Evolutionary conservation across 2,888 invertebrate genomes (phyloP).

Genomic region (Lacanobia oleracea): DNA sequence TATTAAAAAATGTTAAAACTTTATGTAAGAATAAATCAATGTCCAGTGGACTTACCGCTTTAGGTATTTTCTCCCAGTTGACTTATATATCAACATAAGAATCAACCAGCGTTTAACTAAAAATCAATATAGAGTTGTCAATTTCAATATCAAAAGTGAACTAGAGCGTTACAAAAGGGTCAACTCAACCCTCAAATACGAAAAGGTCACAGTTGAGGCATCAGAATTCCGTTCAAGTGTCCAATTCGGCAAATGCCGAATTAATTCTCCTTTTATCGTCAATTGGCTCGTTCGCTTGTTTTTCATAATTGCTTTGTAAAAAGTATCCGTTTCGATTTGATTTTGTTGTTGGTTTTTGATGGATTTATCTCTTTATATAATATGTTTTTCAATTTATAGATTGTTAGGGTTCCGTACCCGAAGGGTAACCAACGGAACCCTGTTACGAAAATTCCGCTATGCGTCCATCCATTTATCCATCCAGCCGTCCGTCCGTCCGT

Average conservation of each 20-base stretch:
- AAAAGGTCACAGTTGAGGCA: slow-evolving; percentile 58
- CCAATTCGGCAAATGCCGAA: slow-evolving; percentile 31
- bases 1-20: no score
- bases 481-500: no score
- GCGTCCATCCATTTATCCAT: no score
- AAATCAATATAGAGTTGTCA: slow-evolving; percentile 34
- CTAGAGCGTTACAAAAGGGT: slow-evolving; percentile 33
- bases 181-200: slow-evolving; percentile 32
- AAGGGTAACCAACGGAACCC: no score
- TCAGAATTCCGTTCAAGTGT: slow-evolving; percentile 30
- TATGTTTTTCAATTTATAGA: no score
- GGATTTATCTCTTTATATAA: slow-evolving; percentile 20
- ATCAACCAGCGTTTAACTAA: neutral
- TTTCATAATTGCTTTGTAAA: slow-evolving; percentile 52
- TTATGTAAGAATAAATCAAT: no score
- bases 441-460: no score
- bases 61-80: neutral
- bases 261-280: slow-evolving; percentile 39
- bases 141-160: slow-evolving; percentile 40
- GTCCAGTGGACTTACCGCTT: no score
- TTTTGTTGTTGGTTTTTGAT: slow-evolving; percentile 22
- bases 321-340: slow-evolving; percentile 33
- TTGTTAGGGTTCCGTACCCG: no score
- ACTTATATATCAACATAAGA: neutral
- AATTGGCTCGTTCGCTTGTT: slow-evolving; percentile 20